A percentile compares a stretch with the other conserved stretches of the same genome.
Evolutionary conservation across 2,797 vertebrate genomes (phyloP).

Genomic region (Tolypeutes matacus): DNA sequence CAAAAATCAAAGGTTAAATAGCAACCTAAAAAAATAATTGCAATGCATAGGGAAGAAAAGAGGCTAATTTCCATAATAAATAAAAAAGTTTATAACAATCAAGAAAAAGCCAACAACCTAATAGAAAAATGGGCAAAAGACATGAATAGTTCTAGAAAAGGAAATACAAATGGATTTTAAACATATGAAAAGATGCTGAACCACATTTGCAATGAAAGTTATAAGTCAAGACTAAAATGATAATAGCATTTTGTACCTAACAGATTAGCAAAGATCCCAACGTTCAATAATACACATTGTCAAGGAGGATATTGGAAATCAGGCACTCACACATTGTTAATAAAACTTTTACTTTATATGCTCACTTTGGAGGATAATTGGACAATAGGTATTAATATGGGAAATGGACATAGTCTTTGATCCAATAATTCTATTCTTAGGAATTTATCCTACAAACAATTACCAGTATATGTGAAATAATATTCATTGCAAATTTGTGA

Average conservation of each 20-base stretch:
- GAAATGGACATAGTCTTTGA: constrained; percentile 52
- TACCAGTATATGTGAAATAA: constrained; percentile 31
- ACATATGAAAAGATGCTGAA: neutral
- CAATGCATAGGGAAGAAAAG: constrained; percentile 14
- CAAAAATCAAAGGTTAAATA: constrained; percentile 50
- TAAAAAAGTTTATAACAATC: neutral
- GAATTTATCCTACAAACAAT: constrained; percentile 55
- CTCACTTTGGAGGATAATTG: constrained; percentile 20
- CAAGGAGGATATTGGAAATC: constrained; percentile 36
- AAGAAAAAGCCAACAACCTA: constrained; percentile 7
- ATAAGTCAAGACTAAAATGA: constrained; percentile 57
- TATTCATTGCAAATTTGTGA: neutral
- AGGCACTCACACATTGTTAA: neutral
- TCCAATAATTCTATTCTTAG: neutral
- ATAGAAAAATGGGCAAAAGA: constrained; percentile 31
- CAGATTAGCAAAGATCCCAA: constrained; percentile 56
- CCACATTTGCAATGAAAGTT: neutral
- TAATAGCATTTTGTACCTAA: constrained; percentile 19
- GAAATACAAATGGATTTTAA: constrained; percentile 42
- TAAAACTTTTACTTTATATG: neutral
- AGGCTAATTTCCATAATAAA: constrained; percentile 47
- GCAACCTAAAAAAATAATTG: neutral
- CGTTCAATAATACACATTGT: constrained; percentile 36
- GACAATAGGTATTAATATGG: neutral
- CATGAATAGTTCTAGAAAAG: constrained; percentile 35